Evolutionary conservation across 1,140 invertebrate species (phyloP).

Genomic region (Drosophila biarmipes): DNA sequence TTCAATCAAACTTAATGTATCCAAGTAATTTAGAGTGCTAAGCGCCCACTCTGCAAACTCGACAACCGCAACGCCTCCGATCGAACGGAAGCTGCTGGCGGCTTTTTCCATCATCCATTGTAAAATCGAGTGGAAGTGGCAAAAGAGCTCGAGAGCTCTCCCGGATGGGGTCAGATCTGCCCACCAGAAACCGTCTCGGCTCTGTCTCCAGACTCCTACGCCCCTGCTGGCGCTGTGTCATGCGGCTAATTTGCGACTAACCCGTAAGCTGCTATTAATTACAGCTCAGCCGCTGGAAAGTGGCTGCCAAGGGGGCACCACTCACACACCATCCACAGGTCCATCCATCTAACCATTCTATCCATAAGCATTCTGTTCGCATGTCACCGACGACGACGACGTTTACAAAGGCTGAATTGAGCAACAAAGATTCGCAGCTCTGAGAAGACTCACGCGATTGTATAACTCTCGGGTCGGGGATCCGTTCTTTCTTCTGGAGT

Average conservation of each 20-base stretch:
- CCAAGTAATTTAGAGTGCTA: constrained; percentile 22
- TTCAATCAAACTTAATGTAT: constrained; percentile 20
- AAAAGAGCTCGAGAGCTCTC: constrained; percentile 18
- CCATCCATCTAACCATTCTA: constrained; percentile 28
- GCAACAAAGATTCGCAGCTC: constrained; percentile 36
- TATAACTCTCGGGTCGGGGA: constrained; percentile 4
- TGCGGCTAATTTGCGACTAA: constrained; percentile 65
- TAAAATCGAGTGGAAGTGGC: constrained; percentile 3
- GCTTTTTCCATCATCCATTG: constrained; percentile 5
- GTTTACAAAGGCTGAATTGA: constrained; percentile 41
- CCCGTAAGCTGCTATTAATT: constrained; percentile 74
- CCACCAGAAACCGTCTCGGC: constrained; percentile 32
- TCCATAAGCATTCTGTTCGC: constrained; percentile 60
- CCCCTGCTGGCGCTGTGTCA: constrained; percentile 48
- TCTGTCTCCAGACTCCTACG: constrained; percentile 53
- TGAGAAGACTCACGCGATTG: constrained; percentile 60
- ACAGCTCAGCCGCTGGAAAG: constrained; percentile 56
- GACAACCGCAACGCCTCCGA: constrained; percentile 56
- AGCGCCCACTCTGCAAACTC: constrained; percentile 50
- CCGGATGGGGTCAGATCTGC: constrained; percentile 42
- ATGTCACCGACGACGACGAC: constrained; percentile 32
- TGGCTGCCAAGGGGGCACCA: constrained; percentile 38
- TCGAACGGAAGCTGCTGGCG: constrained; percentile 56
- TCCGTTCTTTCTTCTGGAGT: constrained; percentile 17
- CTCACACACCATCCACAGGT: constrained; percentile 25